phyloP scores from a whole-genome alignment of 2,113 vertebrate species.

The Myocastor coypus region DNA sequence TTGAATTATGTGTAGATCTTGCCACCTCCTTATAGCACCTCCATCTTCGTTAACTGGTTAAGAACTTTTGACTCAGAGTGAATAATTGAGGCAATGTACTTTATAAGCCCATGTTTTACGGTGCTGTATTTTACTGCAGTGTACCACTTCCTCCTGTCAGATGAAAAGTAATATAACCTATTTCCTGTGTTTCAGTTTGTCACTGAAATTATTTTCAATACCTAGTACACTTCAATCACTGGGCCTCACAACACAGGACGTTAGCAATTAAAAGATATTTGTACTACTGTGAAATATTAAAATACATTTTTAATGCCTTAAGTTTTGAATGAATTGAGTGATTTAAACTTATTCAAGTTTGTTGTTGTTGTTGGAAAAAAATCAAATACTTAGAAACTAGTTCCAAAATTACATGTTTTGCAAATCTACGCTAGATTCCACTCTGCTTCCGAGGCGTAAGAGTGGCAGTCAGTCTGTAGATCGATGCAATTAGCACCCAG shows the following conservation, averaged over 20 bases:
- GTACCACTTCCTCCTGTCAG: background rate
- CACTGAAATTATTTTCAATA: conserved; percentile 19
- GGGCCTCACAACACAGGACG: background rate
- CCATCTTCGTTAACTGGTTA: background rate
- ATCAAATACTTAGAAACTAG: conserved; percentile 48
- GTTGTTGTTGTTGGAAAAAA: conserved; percentile 56
- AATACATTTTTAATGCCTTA: background rate
- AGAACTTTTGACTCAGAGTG: background rate
- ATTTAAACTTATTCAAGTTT: too few species aligned
- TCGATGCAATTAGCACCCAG: conserved; percentile 77
- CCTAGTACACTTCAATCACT: background rate
- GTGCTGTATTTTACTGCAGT: background rate
- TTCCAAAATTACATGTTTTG: conserved; percentile 79
- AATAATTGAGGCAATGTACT: background rate
- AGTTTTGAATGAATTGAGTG: conserved; percentile 18
- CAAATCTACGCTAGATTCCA: conserved; percentile 62
- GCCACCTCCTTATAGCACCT: background rate
- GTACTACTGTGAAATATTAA: conserved; percentile 25
- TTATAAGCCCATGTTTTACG: background rate
- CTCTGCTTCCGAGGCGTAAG: conserved; percentile 65
- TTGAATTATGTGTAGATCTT: background rate
- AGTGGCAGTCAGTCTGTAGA: conserved; percentile 77
- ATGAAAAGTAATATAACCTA: background rate
- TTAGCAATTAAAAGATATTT: conserved; percentile 1
- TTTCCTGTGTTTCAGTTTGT: background rate